A percentile compares a stretch with the other conserved stretches of the same genome.
phyloP scores from a whole-genome alignment of 2,888 invertebrate species.

The Scaptomyza parva region DNA sequence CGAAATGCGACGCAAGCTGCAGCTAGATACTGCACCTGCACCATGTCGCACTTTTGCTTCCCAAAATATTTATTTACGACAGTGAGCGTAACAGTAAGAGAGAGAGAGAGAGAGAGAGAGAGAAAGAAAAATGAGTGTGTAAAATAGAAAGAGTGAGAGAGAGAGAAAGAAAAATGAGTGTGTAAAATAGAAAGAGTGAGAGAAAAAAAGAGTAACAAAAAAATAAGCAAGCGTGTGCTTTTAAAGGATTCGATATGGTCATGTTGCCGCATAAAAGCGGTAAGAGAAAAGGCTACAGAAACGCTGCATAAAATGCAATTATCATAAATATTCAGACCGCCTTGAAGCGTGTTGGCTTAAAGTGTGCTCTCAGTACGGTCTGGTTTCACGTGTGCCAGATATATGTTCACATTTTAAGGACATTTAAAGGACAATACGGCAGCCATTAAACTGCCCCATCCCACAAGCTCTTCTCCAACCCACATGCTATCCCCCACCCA shows the following conservation, averaged over 20 bases:
- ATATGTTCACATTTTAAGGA: constrained; percentile 63
- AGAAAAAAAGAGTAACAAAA: not conserved
- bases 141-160: not conserved
- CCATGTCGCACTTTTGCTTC: constrained; percentile 26
- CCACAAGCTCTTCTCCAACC: not conserved
- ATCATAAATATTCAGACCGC: constrained; percentile 76
- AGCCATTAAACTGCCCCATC: constrained; percentile 60
- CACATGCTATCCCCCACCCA: not conserved
- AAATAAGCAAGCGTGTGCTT: constrained; percentile 44
- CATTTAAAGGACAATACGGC: constrained; percentile 72
- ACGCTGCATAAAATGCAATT: constrained; percentile 77
- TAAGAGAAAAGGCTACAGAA: constrained; percentile 36
- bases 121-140: too few species aligned
- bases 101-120: not conserved
- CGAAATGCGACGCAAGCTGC: constrained; percentile 44
- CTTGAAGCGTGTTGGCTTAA: constrained; percentile 40
- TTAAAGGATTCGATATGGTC: constrained; percentile 72
- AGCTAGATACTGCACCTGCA: constrained; percentile 23
- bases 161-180: too few species aligned
- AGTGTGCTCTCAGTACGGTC: constrained; percentile 10
- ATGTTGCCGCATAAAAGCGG: constrained; percentile 60
- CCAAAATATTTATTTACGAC: constrained; percentile 59
- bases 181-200: too few species aligned
- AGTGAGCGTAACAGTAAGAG: not conserved
- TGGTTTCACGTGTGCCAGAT: constrained; percentile 36